Evolutionary conservation across 2,113 vertebrate genomes (phyloP).

Genomic region (Gasterosteus aculeatus): DNA sequence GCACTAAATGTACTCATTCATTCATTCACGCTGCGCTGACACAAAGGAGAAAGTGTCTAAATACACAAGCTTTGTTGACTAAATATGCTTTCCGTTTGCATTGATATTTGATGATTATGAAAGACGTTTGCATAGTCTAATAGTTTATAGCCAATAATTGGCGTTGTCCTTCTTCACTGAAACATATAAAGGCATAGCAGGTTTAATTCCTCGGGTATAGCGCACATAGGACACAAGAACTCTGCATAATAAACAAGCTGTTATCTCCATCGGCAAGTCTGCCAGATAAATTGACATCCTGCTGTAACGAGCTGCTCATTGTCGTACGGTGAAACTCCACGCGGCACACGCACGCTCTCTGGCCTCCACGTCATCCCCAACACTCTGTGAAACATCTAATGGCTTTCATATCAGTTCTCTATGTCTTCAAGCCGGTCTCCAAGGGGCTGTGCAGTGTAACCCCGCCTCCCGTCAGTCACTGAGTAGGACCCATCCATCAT

Average conservation of each 20-base stretch:
- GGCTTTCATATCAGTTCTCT: conserved; percentile 58
- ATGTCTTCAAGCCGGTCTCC: conserved; percentile 46
- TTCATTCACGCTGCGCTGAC: conserved; percentile 16
- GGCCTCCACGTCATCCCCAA: conserved; percentile 52
- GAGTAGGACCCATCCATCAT: conserved; percentile 71
- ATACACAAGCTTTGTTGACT: conserved; percentile 17
- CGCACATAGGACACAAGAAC: background rate
- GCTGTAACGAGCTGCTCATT: conserved; percentile 55
- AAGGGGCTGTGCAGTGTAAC: conserved; percentile 43
- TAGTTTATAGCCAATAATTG: background rate
- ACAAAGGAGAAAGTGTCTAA: background rate
- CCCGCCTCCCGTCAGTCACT: conserved; percentile 66
- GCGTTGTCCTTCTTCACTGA: background rate
- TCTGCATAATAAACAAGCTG: conserved; percentile 10
- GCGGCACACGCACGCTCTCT: conserved; percentile 17
- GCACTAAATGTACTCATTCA: background rate
- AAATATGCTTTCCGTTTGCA: conserved; percentile 6
- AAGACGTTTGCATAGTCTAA: background rate
- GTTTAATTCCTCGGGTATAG: background rate
- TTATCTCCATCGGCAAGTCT: conserved; percentile 55
- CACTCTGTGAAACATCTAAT: conserved; percentile 51
- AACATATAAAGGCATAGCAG: background rate
- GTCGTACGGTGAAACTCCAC: conserved; percentile 42
- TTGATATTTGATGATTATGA: conserved; percentile 22
- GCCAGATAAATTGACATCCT: conserved; percentile 56